phyloP scores from a whole-genome alignment of 2,113 vertebrate species.

The Rousettus leschenaultii region DNA sequence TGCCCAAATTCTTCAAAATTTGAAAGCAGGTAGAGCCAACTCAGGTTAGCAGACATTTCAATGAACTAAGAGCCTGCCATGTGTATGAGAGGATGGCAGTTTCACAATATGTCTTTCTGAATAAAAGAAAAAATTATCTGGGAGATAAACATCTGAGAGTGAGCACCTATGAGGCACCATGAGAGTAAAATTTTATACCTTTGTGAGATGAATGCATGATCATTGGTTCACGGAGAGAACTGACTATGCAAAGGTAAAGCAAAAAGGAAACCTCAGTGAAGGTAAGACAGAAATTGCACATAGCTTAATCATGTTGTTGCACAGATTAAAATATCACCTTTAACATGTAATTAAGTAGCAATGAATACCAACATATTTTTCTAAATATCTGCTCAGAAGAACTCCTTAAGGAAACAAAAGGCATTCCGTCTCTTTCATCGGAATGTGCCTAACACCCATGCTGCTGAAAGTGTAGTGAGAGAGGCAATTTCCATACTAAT shows the following conservation, averaged over 20 bases:
- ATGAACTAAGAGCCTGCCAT: background rate
- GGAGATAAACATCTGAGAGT: background rate
- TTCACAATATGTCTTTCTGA: background rate
- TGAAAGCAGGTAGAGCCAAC: background rate
- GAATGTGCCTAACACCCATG: background rate
- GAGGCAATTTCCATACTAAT: background rate
- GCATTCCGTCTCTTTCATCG: background rate
- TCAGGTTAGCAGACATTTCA: background rate
- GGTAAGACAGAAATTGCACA: background rate
- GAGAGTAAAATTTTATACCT: background rate
- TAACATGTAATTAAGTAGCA: background rate
- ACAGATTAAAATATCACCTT: background rate
- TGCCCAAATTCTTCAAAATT: background rate
- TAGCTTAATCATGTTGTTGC: background rate
- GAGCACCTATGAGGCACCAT: background rate
- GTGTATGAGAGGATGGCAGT: background rate
- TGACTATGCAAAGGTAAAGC: background rate
- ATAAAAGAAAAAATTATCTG: background rate
- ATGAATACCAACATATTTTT: background rate
- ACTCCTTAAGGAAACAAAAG: background rate
- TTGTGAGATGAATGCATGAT: background rate
- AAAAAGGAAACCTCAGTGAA: background rate
- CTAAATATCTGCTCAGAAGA: background rate
- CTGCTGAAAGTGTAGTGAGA: background rate
- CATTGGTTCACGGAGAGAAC: background rate